A percentile compares a stretch with the other conserved stretches of the same genome.
These are phyloP conservation scores for Pelodytes ibericus DNA, from an alignment of 2,797 vertebrate species.

Conservation along the genomic window DNA sequence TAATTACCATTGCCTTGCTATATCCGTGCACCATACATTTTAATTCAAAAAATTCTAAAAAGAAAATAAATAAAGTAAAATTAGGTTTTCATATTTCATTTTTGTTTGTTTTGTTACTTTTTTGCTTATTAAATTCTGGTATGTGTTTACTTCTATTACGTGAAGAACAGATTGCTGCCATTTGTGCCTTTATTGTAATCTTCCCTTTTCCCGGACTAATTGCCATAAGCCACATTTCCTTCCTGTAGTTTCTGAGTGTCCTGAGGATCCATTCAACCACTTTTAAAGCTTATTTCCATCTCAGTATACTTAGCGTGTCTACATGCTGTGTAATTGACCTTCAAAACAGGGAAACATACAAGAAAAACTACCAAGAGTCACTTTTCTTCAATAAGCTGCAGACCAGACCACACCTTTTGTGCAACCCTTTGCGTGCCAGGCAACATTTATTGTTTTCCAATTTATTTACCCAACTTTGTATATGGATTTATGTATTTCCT, in stretches of 20 bases:
- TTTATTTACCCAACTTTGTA: too few relatives aligned
- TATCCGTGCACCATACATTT: not conserved
- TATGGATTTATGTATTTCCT: too few relatives aligned
- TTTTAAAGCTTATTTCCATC: constrained; percentile 51
- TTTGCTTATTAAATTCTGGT: not conserved
- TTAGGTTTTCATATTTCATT: not conserved
- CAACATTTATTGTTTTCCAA: too few relatives aligned
- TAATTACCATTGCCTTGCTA: not conserved
- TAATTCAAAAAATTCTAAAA: not conserved
- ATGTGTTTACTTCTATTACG: constrained; percentile 9
- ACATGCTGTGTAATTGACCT: constrained; percentile 54
- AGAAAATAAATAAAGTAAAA: too few relatives aligned
- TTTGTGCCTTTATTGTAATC: constrained; percentile 34
- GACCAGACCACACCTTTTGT: constrained; percentile 14
- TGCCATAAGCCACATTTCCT: constrained; percentile 54
- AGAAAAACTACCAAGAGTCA: constrained; percentile 23
- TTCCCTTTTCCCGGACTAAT: constrained; percentile 46
- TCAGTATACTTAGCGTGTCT: constrained; percentile 43
- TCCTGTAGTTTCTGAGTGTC: constrained; percentile 45
- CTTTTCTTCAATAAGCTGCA: constrained; percentile 7
- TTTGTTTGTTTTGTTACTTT: not conserved
- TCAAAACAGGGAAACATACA: constrained; percentile 42
- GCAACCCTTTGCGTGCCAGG: not conserved
- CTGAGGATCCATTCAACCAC: constrained; percentile 51
- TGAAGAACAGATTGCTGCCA: constrained; percentile 36